Evolutionary conservation across 2,797 vertebrate species (phyloP).

Genomic region (Parauchenoglanis punctatus): DNA sequence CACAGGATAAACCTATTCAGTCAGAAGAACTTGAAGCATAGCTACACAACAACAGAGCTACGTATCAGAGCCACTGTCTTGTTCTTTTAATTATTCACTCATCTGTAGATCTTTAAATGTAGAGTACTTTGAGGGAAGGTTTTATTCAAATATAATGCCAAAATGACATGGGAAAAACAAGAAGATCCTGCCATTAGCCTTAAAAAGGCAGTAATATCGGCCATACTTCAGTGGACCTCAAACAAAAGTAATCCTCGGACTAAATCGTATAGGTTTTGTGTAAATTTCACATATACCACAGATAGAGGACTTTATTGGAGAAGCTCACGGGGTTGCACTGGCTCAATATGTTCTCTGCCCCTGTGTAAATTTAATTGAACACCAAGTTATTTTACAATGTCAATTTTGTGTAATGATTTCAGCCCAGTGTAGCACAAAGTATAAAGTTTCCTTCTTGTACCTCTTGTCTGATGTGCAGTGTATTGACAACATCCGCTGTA

Average conservation of each 20-base stretch:
- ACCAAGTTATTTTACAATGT: neutral
- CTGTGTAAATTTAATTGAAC: neutral
- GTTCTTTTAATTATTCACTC: neutral
- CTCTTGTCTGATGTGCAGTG: slow-evolving; percentile 76
- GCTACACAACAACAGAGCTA: neutral
- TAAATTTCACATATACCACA: neutral
- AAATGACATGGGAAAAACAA: neutral
- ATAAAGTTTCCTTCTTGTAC: neutral
- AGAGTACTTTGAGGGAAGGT: neutral
- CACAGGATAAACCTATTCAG: neutral
- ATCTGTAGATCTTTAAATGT: neutral
- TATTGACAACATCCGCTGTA: slow-evolving; percentile 97
- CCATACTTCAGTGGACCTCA: neutral
- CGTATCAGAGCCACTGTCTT: neutral
- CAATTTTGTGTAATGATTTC: neutral
- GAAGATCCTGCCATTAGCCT: neutral
- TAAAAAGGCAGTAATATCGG: neutral
- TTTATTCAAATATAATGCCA: neutral
- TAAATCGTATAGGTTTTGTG: neutral
- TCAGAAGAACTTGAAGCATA: neutral
- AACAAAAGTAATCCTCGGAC: neutral
- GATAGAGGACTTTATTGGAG: slow-evolving; percentile 4
- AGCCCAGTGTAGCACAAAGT: neutral
- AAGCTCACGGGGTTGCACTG: neutral
- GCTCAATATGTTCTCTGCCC: neutral